These are phyloP conservation scores for Pelobates fuscus DNA, from an alignment of 2,113 vertebrate genomes.

Conservation along the genomic window DNA sequence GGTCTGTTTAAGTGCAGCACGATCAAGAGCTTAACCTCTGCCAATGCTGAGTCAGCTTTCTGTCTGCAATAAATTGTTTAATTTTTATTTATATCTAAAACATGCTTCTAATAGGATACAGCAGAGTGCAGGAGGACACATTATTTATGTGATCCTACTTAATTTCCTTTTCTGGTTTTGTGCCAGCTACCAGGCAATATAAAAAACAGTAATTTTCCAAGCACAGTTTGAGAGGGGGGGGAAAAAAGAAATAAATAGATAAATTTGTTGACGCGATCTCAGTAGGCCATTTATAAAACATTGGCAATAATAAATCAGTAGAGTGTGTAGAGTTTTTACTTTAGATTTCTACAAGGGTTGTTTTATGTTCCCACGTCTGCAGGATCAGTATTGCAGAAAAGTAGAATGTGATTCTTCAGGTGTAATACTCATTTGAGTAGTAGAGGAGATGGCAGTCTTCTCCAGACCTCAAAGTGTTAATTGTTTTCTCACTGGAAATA, in stretches of 20 bases:
- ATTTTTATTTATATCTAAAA: conserved; percentile 56
- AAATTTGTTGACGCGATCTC: conserved; percentile 40
- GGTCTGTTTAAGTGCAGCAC: conserved; percentile 15
- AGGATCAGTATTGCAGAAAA: neutral
- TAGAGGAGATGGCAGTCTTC: no score
- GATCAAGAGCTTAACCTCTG: conserved; percentile 24
- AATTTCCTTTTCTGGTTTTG: conserved; percentile 37
- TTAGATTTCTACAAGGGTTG: neutral
- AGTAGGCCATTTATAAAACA: conserved; percentile 33
- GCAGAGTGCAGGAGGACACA: conserved; percentile 24
- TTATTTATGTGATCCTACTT: conserved; percentile 53
- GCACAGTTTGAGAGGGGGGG: conserved; percentile 30
- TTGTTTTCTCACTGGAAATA: no score
- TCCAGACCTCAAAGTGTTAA: no score
- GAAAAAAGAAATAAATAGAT: conserved; percentile 8
- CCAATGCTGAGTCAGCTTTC: conserved; percentile 49
- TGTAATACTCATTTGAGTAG: no score
- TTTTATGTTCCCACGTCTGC: neutral
- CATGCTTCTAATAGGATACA: conserved; percentile 44
- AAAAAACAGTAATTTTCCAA: conserved; percentile 34
- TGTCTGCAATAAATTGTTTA: conserved; percentile 38
- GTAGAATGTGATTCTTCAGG: neutral
- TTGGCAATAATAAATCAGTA: neutral
- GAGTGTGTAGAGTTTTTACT: neutral
- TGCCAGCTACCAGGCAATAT: conserved; percentile 51